Evolutionary conservation across 2,113 vertebrate species (phyloP).

Genomic region (Lethenteron camtschaticum): DNA sequence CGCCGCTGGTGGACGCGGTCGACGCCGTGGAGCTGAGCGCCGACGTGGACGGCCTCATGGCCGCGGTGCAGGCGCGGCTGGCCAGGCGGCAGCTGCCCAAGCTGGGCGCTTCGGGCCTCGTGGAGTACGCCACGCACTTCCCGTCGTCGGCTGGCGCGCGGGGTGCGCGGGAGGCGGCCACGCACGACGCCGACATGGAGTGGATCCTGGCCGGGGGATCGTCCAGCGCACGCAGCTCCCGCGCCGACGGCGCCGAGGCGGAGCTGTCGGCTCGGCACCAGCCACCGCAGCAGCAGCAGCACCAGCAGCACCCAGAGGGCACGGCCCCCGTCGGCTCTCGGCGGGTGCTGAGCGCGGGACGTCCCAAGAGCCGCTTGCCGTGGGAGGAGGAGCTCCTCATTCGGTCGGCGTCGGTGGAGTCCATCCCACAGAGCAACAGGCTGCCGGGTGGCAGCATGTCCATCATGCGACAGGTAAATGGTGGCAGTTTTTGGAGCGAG

Average conservation of each 20-base stretch:
- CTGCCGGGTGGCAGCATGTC: too few species aligned
- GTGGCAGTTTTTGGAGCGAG: too few species aligned
- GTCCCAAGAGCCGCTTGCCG: conserved; percentile 62
- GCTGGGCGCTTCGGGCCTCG: conserved; percentile 28
- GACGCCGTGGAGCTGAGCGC: conserved; percentile 41
- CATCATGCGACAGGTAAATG: too few species aligned
- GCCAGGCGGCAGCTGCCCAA: conserved; percentile 39
- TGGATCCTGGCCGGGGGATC: conserved; percentile 45
- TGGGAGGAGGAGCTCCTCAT: conserved; percentile 37
- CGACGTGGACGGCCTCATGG: conserved; percentile 38
- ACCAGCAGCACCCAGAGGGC: too few species aligned
- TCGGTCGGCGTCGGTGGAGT: neutral
- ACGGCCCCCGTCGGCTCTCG: conserved; percentile 18
- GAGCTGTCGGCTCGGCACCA: too few species aligned
- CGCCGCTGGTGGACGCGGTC: conserved; percentile 39
- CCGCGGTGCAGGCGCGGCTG: conserved; percentile 44
- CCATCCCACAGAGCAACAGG: neutral
- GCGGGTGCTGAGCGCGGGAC: conserved; percentile 53
- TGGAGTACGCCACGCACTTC: conserved; percentile 40
- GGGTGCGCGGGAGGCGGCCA: conserved; percentile 15
- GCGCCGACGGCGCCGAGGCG: conserved; percentile 12
- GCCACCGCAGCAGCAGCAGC: too few species aligned
- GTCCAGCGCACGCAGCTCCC: conserved; percentile 34
- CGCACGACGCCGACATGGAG: conserved; percentile 39
- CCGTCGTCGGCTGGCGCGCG: conserved; percentile 25